A percentile compares a stretch with the other conserved stretches of the same genome.
phyloP scores from a whole-genome alignment of 2,888 invertebrate species.

The Microlaimidae sp. region DNA sequence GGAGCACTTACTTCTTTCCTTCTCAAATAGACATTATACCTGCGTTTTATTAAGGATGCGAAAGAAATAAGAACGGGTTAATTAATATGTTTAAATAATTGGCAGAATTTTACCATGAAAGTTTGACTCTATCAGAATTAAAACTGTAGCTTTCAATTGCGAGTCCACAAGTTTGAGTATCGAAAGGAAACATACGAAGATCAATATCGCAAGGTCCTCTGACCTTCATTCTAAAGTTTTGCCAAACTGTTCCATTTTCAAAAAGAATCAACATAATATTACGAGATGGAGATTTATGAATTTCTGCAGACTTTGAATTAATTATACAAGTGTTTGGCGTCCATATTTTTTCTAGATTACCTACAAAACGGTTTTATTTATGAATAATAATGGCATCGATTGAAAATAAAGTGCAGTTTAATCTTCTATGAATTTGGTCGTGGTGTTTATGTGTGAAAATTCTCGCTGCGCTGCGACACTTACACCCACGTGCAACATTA shows the following conservation, averaged over 20 bases:
- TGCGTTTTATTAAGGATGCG: no score
- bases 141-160: conserved; percentile 13
- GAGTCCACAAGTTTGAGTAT: conserved; percentile 12
- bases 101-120: conserved; percentile 1
- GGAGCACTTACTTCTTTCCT: no score
- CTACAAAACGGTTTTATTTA: no score
- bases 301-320: conserved; percentile 4
- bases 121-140: conserved; percentile 11
- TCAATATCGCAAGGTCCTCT: conserved; percentile 14
- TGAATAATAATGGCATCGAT: no score
- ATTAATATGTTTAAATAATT: neutral
- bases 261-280: conserved; percentile 14
- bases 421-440: no score
- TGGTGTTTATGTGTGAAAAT: no score
- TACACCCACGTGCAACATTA: no score
- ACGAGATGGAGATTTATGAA: conserved; percentile 11
- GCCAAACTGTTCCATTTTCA: conserved; percentile 11
- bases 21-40: no score
- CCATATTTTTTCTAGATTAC: conserved; percentile 8
- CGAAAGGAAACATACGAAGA: conserved; percentile 15
- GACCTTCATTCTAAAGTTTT: conserved; percentile 10
- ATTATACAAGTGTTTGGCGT: conserved; percentile 11
- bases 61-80: no score
- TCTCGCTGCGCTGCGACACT: no score
- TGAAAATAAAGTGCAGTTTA: no score